Evolutionary conservation across 2,797 vertebrate genomes (phyloP).

Genomic region (Brotula barbata): DNA sequence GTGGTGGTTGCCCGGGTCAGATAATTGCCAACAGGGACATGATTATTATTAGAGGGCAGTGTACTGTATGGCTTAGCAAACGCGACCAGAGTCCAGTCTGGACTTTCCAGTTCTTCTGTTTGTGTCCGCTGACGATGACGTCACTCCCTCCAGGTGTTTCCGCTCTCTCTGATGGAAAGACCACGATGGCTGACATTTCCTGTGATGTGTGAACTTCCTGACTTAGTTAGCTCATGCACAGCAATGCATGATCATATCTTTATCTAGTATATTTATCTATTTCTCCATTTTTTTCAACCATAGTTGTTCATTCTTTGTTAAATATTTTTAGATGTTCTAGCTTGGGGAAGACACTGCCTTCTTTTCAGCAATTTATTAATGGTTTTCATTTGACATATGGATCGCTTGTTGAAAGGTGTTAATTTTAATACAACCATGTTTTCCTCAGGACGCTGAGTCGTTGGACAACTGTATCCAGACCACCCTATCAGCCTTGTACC

Average conservation of each 20-base stretch:
- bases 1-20: slow-evolving; percentile 16
- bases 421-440: neutral
- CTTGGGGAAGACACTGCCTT: neutral
- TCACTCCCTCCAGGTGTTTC: slow-evolving; percentile 82
- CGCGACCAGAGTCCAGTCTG: slow-evolving; percentile 50
- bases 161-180: slow-evolving; percentile 69
- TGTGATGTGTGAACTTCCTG: slow-evolving; percentile 74
- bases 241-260: slow-evolving; percentile 11
- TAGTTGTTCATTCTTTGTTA: neutral
- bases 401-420: too few relatives aligned
- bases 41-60: slow-evolving; percentile 51
- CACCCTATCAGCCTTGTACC: slow-evolving; percentile 82
- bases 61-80: slow-evolving; percentile 24
- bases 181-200: slow-evolving; percentile 66
- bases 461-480: slow-evolving; percentile 85
- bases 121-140: slow-evolving; percentile 70
- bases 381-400: neutral
- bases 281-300: neutral
- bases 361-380: neutral
- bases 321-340: neutral
- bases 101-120: slow-evolving; percentile 80
- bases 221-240: slow-evolving; percentile 41
- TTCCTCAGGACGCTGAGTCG: slow-evolving; percentile 81
- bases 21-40: slow-evolving; percentile 30
- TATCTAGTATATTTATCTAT: slow-evolving; percentile 18